Evolutionary conservation across 1,140 invertebrate species (phyloP), one percentile per base, ranked within the genome.

Genomic region (Brachystomella parvula): DNA sequence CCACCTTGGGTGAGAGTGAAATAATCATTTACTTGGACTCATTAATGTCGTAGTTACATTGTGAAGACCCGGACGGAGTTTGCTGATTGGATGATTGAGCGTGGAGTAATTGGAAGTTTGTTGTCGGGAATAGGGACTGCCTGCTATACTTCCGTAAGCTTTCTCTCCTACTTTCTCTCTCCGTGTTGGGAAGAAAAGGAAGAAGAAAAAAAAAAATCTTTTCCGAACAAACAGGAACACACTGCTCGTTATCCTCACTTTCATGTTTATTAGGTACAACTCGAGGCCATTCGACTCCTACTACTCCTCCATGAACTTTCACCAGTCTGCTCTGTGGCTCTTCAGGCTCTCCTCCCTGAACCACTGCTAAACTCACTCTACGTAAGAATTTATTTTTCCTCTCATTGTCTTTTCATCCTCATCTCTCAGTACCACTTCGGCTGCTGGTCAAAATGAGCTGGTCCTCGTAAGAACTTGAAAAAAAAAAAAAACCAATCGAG

Each of bases 271-370:
- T 32, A 53, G 19, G 59, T 62, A 2, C 65, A 66, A 47, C 26
- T 66, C 32, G n/a, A 3, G 21, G 65, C 29, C 2, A 26, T 56
- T 29, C 58, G 65, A 21, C 57, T 66, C 17, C 32, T 61, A n/a
- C 28, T 66, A 9, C 30, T 66, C 21, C 24, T 66, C 28, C 60
- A 66, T 58, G 65, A 66, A 56, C 59, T 66, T 21, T 61, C 65
- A 17, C 65, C 65, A 19, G 60, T 61, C 31, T 61, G 35, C 29
- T 56, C 49, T 9, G n/a, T 30, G n/a, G 35, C 65, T 17, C 12
- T 62, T 9, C 2, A 1, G 3, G 2, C 29, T 32, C 47, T 66
- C 2, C 28, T 66, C 9, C 65, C 65, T 6, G 60, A 61, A 24
- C 31, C 61, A 12, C 30, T 62, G 21, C 21, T 66, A 9, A 31